phyloP scores from a whole-genome alignment of 2,113 vertebrate genomes.

The Sminthopsis crassicaudata region DNA sequence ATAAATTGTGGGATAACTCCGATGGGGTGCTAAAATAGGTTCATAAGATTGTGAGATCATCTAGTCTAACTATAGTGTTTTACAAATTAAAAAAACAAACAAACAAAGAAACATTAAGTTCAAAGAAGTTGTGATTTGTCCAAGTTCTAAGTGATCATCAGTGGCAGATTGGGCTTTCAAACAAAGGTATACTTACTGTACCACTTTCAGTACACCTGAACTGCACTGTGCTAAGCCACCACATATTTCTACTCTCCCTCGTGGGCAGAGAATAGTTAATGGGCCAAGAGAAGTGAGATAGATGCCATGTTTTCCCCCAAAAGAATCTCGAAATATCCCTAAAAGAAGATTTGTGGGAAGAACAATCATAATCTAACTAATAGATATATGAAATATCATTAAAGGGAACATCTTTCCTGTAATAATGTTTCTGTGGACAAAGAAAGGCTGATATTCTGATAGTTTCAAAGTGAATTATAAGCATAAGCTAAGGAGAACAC shows the following conservation, averaged over 20 bases:
- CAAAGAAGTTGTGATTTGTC: neutral
- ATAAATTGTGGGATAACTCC: neutral
- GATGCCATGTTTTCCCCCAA: neutral
- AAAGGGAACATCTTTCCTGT: neutral
- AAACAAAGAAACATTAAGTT: neutral
- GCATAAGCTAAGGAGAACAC: neutral
- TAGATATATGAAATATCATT: neutral
- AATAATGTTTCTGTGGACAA: neutral
- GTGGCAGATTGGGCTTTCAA: neutral
- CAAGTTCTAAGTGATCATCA: neutral
- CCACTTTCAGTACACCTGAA: neutral
- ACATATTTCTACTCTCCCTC: neutral
- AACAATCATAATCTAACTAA: neutral
- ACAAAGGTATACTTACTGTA: neutral
- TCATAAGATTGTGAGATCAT: neutral
- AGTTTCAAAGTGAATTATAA: neutral
- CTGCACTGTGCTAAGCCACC: neutral
- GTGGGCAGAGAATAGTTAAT: neutral
- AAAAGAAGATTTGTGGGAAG: neutral
- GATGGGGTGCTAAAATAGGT: neutral
- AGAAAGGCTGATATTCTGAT: neutral
- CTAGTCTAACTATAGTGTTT: neutral
- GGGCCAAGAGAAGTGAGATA: neutral
- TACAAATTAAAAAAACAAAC: neutral
- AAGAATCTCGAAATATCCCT: neutral